Evolutionary conservation across 2,113 vertebrate species (phyloP), one percentile per base, ranked within the genome.

Genomic region (Dolichallabes microphthalmus): DNA sequence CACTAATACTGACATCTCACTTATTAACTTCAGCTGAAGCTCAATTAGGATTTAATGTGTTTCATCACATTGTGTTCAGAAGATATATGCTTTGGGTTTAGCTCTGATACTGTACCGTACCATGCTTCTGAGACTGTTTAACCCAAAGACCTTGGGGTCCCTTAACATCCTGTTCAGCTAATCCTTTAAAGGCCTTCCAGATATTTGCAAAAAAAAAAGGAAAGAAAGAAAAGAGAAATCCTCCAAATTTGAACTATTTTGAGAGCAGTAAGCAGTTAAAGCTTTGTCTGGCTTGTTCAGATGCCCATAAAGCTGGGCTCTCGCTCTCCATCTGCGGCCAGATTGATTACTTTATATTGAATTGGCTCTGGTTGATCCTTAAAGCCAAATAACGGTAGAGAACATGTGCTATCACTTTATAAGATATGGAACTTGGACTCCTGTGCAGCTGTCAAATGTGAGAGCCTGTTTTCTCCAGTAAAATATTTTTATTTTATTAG

Each of bases 321-420:
- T 84, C 27, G 14, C 27, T 32, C 20, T 3, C 61, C 27, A 12
- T 55, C 76, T 69, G 76, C 5, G 11, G 74, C 1, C 3, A 79
- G 71, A 79, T 85, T 68, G 75, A 85, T 80, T 80, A 80, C 84
- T 71, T 85, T 53, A 35, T 71, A 80, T 57, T 60, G 53, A 85
- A 71, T 22, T n/a, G 25, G 32, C 32, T 84, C 60, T 64, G n/a
- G 25, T 75, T 83, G 69, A 83, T 52, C 82, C 58, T 77, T 64
- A 15, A 64, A 64, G 82, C 82, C 64, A 30, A 63, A 53, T 58
- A 73, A 60, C 32, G 1, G 22, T 83, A 45, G 45, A 83, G 76
- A 73, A 55, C 76, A 69, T 78, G 85, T 80, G 82, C 12, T 35
- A 39, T 61, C 35, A 73, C 64, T 25, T 71, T 68, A 17, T 20